Base-by-base conservation (phyloP, 2,797 vertebrate genomes). In the Muraenolepis orangiensis region DNA sequence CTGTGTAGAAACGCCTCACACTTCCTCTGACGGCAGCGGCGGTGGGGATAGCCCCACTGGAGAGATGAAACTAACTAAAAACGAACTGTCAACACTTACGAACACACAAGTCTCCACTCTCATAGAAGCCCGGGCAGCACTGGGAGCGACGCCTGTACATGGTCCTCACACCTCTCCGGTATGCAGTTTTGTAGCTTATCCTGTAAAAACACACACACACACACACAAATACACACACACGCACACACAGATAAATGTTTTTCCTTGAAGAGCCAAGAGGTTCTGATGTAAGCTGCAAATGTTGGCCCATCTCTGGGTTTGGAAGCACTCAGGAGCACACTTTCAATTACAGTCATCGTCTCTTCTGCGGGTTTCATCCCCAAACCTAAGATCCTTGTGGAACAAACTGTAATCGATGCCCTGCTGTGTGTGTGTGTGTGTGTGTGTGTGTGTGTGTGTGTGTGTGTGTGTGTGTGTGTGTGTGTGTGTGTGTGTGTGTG, bases 121-220 rank as follows among this genome's bases (percentile, higher is more conserved):
- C 96, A 0, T 94, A 97, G 91, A 98, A 98, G 69, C 97, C 97
- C 0, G 96, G 97, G 79, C 96, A 98, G 91, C 97, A 98, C 87
- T 98, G 96, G 0, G 97, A 97, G 77, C 96, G 93, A 0, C 96
- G 89, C 0, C 96, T 81, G 89, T 98, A 98, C 96, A 97, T 98
- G 0, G 96, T 98, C 85, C 96, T 91, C 30, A 98, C 93, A 2
- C 96, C 96, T 30, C 96, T 88, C 74, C 96, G 92, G 84, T 98
- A 98, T 0, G 96, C 96, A 0, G 96, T 97, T 90, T 97, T 97
- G 81, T 98, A 98, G 85, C 96, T 98, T 92, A 97, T 96, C 92
- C 96, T 98, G 90, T 71, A 34, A 29, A 72, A 6, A 70, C 69
- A 72, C 61, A 61, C 72, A 72, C 69, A 69, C 61, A 71, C 36